Evolutionary conservation across 2,888 invertebrate species (phyloP).

Genomic region (Holacanthella duospinosa): DNA sequence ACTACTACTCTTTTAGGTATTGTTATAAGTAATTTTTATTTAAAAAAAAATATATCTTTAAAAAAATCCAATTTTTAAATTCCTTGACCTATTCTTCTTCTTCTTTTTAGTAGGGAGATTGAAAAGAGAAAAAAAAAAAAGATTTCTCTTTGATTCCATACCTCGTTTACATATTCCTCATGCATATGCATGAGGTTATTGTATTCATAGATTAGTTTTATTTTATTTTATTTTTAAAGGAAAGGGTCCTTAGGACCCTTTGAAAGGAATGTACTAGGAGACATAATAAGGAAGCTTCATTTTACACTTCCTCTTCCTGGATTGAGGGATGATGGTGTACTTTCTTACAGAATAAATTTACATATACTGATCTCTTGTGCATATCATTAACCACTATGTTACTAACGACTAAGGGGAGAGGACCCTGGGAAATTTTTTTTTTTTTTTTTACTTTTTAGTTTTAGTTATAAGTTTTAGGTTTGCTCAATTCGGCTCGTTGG

Average conservation of each 20-base stretch:
- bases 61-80: conserved; percentile 4
- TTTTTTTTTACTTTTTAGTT: too few relatives aligned
- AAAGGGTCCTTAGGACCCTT: conserved; percentile 2
- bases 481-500: background rate
- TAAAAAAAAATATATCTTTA: background rate
- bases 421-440: background rate
- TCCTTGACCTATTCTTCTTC: conserved; percentile 3
- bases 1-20: too few relatives aligned
- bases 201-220: background rate
- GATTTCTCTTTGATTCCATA: background rate
- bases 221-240: background rate
- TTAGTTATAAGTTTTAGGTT: background rate
- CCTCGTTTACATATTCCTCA: conserved; percentile 4
- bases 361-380: background rate
- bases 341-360: background rate
- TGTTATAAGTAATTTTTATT: too few relatives aligned
- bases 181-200: conserved; percentile 9
- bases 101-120: background rate
- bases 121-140: background rate
- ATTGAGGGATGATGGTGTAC: conserved; percentile 2
- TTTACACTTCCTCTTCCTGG: conserved; percentile 6
- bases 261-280: background rate
- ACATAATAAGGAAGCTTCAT: background rate
- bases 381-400: background rate
- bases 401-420: background rate